Base-by-base conservation (phyloP, 23 tunicate genomes). In the Trididemnum nubilum region DNA sequence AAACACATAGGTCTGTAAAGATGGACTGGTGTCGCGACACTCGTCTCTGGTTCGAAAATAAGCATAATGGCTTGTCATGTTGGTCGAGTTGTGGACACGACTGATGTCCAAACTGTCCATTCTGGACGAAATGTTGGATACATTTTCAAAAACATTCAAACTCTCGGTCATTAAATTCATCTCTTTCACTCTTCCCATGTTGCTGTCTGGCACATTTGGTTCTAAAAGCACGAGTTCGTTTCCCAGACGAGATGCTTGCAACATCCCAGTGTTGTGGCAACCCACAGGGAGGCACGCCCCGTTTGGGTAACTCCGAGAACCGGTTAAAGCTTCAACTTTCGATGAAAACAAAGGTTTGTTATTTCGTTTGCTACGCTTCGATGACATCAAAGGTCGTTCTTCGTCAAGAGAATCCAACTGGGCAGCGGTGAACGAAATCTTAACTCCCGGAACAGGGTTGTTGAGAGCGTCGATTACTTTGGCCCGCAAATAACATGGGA, bases 261-360 rank as follows among this genome's bases (percentile, higher is more conserved):
- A 51, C 36, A 83, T 67, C 0, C 98, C 98, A 36, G 84, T 57
- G 51, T 93, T 87, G 29, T 73, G 78, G 81, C 98, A 93, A n/a
- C 98, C 98, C 15, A 85, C 86, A 15, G 98, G 98, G 33, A 93
- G 65, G 57, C 98, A 93, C 2, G 82, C 73, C 32, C 98, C 98
- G 36, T 87, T 84, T 32, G 90, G 83, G 63, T 81, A 51, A 4
- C 80, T 59, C 25, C 61, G 31, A 5, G 83, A 73, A 23, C 87
- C 72, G 23, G 98, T 93, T 51, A 93, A 27, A 25, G 57, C 85
- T 66, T 88, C 98, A 1, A 88, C 89, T 24, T 67, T 28, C 9
- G 90, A 87, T 33, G 73, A 39, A 39, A 70, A 77, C 81, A 57
- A 34, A 7, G 74, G 58, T 33, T 0, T 64, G 32, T 38, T 26